These are phyloP conservation scores for Ichneumoninae sp. DNA, from an alignment of 2,888 invertebrate species.

Conservation along the genomic window DNA sequence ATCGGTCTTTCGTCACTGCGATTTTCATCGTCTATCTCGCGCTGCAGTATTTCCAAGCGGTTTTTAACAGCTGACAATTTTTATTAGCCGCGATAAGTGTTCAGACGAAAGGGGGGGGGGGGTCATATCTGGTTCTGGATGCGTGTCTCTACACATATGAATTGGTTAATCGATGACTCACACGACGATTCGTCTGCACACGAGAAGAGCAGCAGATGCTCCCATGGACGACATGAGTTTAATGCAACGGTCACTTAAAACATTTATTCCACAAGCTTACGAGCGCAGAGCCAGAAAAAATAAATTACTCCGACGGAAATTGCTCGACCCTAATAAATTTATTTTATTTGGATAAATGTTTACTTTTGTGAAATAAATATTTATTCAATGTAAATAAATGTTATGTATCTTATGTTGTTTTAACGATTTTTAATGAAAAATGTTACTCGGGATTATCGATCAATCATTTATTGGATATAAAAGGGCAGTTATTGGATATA, in stretches of 20 bases:
- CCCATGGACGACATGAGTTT: background rate
- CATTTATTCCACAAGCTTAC: background rate
- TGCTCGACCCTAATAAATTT: too few species aligned
- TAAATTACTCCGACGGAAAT: too few species aligned
- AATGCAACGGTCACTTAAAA: slow-evolving; percentile 37
- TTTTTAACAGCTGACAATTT: slow-evolving; percentile 25
- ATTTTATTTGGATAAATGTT: too few species aligned
- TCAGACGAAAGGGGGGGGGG: background rate
- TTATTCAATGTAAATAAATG: too few species aligned
- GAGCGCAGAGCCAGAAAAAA: too few species aligned
- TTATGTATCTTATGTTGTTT: too few species aligned
- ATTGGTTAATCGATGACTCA: slow-evolving; percentile 60
- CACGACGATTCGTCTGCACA: background rate
- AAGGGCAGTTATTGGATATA: background rate
- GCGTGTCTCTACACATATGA: slow-evolving; percentile 28
- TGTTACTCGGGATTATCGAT: too few species aligned
- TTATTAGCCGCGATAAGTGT: background rate
- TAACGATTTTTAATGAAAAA: too few species aligned
- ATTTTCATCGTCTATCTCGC: background rate
- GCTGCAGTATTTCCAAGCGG: background rate
- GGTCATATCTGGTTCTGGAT: background rate
- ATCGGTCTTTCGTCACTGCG: background rate
- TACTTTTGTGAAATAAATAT: too few species aligned
- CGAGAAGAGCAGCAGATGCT: slow-evolving; percentile 37
- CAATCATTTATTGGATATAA: too few species aligned